Percentiles rank a stretch among this genome's conserved stretches.
Conservation (phyloP, 1,140 invertebrate species). For the Lucilia cuprina region DNA sequence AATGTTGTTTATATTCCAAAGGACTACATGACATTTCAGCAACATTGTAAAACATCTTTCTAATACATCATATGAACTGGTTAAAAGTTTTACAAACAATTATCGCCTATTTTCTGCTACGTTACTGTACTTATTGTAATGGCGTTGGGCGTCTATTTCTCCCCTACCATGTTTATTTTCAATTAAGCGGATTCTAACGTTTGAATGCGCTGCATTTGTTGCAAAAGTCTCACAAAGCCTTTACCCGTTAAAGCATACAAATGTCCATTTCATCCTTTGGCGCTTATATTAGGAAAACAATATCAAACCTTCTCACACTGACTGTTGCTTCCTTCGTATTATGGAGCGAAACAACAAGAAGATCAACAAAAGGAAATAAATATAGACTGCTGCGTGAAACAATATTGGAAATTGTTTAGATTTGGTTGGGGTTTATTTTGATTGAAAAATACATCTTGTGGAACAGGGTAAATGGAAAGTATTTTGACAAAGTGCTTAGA, state of each 20-base stretch:
- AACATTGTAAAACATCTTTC: neutral
- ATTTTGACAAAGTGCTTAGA: neutral
- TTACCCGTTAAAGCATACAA: neutral
- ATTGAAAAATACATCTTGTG: neutral
- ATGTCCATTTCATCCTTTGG: neutral
- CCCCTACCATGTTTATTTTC: neutral
- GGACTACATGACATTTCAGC: neutral
- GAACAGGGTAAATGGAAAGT: neutral
- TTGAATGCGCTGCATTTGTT: conserved; percentile 18
- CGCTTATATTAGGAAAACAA: conserved; percentile 9
- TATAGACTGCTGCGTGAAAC: neutral
- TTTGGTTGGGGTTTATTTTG: neutral
- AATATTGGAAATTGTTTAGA: neutral
- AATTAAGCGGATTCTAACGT: conserved; percentile 32
- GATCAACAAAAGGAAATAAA: neutral
- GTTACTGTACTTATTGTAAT: neutral
- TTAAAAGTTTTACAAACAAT: neutral
- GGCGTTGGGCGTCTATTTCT: neutral
- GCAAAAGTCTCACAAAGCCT: neutral
- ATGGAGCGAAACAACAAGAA: neutral
- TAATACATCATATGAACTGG: neutral
- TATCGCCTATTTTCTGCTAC: neutral
- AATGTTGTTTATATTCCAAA: neutral
- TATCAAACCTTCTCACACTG: neutral
- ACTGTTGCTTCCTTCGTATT: conserved; percentile 26